Conservation (phyloP, 1,140 invertebrate species). For the Brachionus koreanus region DNA sequence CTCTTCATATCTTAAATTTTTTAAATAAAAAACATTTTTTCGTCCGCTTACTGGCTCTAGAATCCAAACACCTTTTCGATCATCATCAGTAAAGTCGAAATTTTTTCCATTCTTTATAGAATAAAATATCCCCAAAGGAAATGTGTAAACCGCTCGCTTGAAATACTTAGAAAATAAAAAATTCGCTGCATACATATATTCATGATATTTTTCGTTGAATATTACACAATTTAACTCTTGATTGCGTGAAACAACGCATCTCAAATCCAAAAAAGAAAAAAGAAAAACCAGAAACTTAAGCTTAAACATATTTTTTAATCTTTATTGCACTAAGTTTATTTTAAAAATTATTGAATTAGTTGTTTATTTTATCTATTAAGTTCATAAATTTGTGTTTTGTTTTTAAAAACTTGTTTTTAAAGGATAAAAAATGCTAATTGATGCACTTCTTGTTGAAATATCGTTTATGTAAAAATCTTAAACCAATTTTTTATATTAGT, state of each 20-base stretch:
- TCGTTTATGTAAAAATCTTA: too few relatives aligned
- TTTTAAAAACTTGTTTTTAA: too few relatives aligned
- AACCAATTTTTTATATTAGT: too few relatives aligned
- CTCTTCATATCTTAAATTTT: slow-evolving; percentile 9
- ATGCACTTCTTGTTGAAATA: too few relatives aligned
- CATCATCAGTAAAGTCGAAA: slow-evolving; percentile 26
- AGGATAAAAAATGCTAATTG: too few relatives aligned
- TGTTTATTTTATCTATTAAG: too few relatives aligned
- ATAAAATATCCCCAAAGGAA: not conserved
- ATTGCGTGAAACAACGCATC: not conserved
- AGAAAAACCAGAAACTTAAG: not conserved
- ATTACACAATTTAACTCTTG: not conserved
- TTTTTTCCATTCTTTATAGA: not conserved
- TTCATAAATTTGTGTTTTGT: too few relatives aligned
- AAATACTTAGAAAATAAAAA: not conserved
- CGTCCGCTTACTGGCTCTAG: not conserved
- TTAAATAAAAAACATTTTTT: slow-evolving; percentile 1
- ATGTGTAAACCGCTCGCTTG: not conserved
- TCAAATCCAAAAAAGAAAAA: not conserved
- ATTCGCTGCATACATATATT: slow-evolving; percentile 20
- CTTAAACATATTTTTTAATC: not conserved
- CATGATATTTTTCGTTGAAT: slow-evolving; percentile 12
- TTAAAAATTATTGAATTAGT: too few relatives aligned
- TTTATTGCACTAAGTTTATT: too few relatives aligned
- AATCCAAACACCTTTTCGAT: slow-evolving; percentile 34